Conservation (phyloP, 2,888 invertebrate genomes). For the Lypha dubia region DNA sequence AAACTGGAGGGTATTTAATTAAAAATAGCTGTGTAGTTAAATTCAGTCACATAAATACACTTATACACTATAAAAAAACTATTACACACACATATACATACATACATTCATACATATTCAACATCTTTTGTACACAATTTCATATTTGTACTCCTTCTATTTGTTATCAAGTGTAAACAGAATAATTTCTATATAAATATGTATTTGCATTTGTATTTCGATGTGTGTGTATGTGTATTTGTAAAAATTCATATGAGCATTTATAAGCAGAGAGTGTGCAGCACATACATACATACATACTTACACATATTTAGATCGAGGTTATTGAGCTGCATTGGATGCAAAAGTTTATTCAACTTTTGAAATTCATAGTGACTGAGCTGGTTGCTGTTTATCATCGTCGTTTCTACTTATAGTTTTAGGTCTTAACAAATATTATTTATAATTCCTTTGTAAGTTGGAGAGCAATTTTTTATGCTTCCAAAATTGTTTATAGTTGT, state of each 20-base stretch:
- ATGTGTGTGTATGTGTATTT: not conserved
- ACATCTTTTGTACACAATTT: not conserved
- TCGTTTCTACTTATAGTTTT: constrained; percentile 12
- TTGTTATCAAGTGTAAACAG: constrained; percentile 41
- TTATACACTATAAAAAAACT: not conserved
- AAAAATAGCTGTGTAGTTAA: constrained; percentile 46
- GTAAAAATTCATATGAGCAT: not conserved
- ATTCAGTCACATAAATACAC: not conserved
- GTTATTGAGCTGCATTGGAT: constrained; percentile 82
- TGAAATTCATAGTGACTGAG: constrained; percentile 44
- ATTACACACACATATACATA: not conserved
- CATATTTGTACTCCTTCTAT: not conserved
- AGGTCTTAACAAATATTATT: constrained; percentile 22
- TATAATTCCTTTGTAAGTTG: constrained; percentile 10
- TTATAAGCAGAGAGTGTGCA: constrained; percentile 18
- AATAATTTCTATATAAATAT: no score
- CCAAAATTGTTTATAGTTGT: constrained; percentile 47
- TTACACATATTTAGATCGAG: constrained; percentile 80
- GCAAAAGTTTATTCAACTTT: constrained; percentile 76
- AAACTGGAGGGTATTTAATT: no score
- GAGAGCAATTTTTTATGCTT: not conserved
- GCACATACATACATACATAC: not conserved
- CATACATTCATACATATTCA: not conserved
- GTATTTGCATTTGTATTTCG: no score
- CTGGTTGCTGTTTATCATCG: constrained; percentile 37